Percentiles rank a stretch among this genome's conserved stretches.
phyloP scores from a whole-genome alignment of 1,140 invertebrate genomes.

The Diploscapter pachys region DNA sequence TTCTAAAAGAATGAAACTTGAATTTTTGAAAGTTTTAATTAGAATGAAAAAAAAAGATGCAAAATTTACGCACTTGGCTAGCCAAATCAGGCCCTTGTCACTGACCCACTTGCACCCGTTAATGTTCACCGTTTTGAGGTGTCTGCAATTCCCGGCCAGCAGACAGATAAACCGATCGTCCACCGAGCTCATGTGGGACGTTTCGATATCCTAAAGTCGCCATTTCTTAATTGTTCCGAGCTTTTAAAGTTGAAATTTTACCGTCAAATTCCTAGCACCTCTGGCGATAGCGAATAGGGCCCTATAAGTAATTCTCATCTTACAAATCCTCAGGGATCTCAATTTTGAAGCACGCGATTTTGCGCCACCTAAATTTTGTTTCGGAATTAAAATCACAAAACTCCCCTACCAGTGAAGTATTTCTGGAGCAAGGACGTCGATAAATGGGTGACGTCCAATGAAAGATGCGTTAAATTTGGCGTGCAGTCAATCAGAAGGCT shows the following conservation, averaged over 20 bases:
- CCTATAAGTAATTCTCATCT: conserved; percentile 51
- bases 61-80: conserved; percentile 33
- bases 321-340: conserved; percentile 45
- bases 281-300: conserved; percentile 54
- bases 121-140: conserved; percentile 46
- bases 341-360: conserved; percentile 35
- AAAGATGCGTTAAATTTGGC: conserved; percentile 45
- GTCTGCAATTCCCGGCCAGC: conserved; percentile 49
- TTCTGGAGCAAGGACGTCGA: conserved; percentile 40
- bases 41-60: not conserved
- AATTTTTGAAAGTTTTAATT: not conserved
- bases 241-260: conserved; percentile 6
- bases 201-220: conserved; percentile 43
- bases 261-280: conserved; percentile 41
- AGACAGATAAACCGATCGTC: conserved; percentile 53
- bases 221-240: not conserved
- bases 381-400: conserved; percentile 30
- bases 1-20: conserved; percentile 27
- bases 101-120: conserved; percentile 56
- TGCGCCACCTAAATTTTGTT: conserved; percentile 28
- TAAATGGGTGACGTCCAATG: conserved; percentile 49
- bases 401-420: conserved; percentile 37
- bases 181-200: conserved; percentile 49
- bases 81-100: conserved; percentile 50
- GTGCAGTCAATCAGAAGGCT: conserved; percentile 34